These are phyloP conservation scores for Pangasius sanitwongsei DNA, from an alignment of 2,797 vertebrate species.

Conservation along the genomic window DNA sequence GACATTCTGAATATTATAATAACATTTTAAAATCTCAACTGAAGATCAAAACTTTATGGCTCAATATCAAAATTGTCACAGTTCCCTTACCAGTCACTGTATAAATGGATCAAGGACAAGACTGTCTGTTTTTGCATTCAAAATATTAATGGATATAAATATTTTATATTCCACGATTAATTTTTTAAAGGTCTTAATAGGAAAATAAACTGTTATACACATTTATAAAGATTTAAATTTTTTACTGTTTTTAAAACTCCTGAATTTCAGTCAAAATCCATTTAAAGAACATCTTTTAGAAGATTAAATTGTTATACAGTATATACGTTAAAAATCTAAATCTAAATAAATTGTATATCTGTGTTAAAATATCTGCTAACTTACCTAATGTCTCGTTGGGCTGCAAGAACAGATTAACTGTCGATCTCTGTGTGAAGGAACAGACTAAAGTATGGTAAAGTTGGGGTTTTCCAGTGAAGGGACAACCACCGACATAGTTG, in stretches of 20 bases:
- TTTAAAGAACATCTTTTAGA: not conserved
- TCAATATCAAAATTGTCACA: not conserved
- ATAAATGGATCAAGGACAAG: not conserved
- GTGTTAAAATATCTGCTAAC: not conserved
- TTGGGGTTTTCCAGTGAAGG: constrained; percentile 47
- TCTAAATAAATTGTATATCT: not conserved
- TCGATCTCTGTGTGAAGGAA: constrained; percentile 4
- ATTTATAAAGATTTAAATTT: not conserved
- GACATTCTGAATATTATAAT: not conserved
- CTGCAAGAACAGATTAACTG: constrained; percentile 17
- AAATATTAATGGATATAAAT: not conserved
- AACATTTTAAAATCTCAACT: not conserved
- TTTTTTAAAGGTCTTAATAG: not conserved
- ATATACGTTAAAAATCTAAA: not conserved
- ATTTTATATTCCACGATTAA: not conserved
- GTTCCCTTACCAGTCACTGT: not conserved
- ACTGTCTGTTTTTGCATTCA: not conserved
- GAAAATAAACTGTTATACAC: not conserved
- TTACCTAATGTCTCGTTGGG: constrained; percentile 40
- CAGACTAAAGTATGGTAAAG: constrained; percentile 13
- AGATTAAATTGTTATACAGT: not conserved
- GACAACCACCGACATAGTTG: constrained; percentile 31
- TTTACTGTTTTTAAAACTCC: not conserved
- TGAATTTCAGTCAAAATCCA: not conserved
- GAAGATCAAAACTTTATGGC: not conserved